These are phyloP conservation scores for Pseudopodoces humilis DNA, from an alignment of 2,113 vertebrate species.

Conservation along the genomic window DNA sequence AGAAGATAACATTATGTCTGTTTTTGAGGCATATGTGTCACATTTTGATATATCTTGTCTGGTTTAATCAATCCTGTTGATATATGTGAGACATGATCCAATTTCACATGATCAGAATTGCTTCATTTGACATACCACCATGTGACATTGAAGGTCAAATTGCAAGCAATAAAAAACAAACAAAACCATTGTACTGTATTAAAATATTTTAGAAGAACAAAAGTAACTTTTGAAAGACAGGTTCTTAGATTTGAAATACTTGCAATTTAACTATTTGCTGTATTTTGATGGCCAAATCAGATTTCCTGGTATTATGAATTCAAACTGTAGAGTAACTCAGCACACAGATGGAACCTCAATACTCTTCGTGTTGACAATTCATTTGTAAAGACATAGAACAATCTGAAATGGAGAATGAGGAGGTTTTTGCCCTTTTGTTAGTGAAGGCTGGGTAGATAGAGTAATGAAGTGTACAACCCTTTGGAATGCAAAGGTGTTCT, in stretches of 20 bases:
- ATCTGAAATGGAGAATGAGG: background rate
- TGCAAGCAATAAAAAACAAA: conserved; percentile 3
- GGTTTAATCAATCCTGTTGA: conserved; percentile 60
- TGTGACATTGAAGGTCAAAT: conserved; percentile 58
- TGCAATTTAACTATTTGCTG: background rate
- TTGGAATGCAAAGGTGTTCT: background rate
- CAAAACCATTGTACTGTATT: background rate
- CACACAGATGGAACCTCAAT: background rate
- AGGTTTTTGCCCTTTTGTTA: background rate
- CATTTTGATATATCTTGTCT: conserved; percentile 64
- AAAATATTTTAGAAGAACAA: background rate
- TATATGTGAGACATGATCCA: conserved; percentile 48
- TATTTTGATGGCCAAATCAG: background rate
- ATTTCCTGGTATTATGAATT: background rate
- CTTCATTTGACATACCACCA: conserved; percentile 43
- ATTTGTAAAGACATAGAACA: background rate
- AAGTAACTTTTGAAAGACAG: background rate
- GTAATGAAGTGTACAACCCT: background rate
- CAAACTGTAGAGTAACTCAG: background rate
- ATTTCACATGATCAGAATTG: conserved; percentile 62
- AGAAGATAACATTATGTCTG: conserved; percentile 25
- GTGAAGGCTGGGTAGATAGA: background rate
- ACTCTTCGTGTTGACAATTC: background rate
- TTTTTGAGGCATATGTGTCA: conserved; percentile 62
- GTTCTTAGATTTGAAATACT: background rate